Percentiles rank a stretch among this genome's conserved stretches.
These are phyloP conservation scores for Hypercompe scribonia DNA, from an alignment of 2,888 invertebrate species.

Conservation along the genomic window DNA sequence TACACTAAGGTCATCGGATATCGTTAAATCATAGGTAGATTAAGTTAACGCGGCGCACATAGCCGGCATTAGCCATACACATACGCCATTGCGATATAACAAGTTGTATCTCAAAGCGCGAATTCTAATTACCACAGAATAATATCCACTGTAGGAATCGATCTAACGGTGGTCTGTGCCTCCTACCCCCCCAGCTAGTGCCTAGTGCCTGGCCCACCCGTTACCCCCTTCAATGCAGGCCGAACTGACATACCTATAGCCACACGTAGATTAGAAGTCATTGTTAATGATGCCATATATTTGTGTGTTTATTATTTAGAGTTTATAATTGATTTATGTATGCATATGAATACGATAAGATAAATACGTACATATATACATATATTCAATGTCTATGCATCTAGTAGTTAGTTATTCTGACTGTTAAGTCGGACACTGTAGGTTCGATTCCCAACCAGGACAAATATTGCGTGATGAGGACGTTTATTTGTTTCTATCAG, in stretches of 20 bases:
- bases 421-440: too few species aligned
- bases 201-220: conserved; percentile 54
- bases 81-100: conserved; percentile 43
- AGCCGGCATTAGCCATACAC: conserved; percentile 19
- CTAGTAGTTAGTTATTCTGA: too few species aligned
- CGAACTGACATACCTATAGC: conserved; percentile 40
- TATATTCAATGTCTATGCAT: too few species aligned
- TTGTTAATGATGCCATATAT: conserved; percentile 58
- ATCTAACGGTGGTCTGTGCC: conserved; percentile 72
- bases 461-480: too few species aligned
- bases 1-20: conserved; percentile 7
- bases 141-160: conserved; percentile 82
- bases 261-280: conserved; percentile 56
- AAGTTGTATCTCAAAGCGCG: conserved; percentile 63
- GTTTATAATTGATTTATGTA: not conserved
- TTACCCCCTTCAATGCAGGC: conserved; percentile 47
- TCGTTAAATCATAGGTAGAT: conserved; percentile 14
- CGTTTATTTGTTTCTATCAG: too few species aligned
- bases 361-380: too few species aligned
- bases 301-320: conserved; percentile 10
- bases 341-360: too few species aligned
- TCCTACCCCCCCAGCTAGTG: conserved; percentile 45
- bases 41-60: conserved; percentile 21
- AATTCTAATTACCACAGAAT: conserved; percentile 84
- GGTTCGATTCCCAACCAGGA: too few species aligned